Percentiles rank a stretch among this genome's conserved stretches.
These are phyloP conservation scores for Parus major DNA, from an alignment of 2,113 vertebrate species.

Conservation along the genomic window DNA sequence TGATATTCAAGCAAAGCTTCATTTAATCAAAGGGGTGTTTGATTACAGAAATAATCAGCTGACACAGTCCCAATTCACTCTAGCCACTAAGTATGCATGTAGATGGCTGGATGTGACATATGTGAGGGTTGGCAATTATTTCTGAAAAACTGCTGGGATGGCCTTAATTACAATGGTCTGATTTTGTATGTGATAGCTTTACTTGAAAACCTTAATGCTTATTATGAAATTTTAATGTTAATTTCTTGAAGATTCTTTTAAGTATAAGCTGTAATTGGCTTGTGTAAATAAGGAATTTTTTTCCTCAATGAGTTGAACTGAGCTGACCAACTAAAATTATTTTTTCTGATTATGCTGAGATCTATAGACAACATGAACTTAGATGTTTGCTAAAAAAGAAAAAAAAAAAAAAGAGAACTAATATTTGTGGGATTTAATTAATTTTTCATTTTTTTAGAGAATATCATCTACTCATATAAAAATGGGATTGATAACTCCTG, in stretches of 20 bases:
- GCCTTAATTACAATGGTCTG: background rate
- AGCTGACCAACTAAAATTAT: background rate
- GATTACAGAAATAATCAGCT: conserved; percentile 36
- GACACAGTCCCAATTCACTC: conserved; percentile 1
- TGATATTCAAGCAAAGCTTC: background rate
- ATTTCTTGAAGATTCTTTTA: background rate
- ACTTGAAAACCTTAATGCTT: background rate
- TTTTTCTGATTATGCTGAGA: background rate
- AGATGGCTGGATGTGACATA: background rate
- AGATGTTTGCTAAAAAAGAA: background rate
- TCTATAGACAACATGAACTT: background rate
- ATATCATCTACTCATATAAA: background rate
- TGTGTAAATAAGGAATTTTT: background rate
- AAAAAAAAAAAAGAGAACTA: background rate
- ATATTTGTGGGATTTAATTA: background rate
- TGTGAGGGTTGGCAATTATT: background rate
- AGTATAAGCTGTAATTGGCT: background rate
- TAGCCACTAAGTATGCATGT: background rate
- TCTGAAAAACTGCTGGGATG: background rate
- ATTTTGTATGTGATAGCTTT: background rate
- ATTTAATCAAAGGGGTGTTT: conserved; percentile 28
- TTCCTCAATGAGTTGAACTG: background rate
- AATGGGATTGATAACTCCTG: background rate
- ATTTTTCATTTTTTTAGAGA: background rate
- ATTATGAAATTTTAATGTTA: background rate